phyloP scores from a whole-genome alignment of 2,888 invertebrate genomes.

The Magallana nippona region DNA sequence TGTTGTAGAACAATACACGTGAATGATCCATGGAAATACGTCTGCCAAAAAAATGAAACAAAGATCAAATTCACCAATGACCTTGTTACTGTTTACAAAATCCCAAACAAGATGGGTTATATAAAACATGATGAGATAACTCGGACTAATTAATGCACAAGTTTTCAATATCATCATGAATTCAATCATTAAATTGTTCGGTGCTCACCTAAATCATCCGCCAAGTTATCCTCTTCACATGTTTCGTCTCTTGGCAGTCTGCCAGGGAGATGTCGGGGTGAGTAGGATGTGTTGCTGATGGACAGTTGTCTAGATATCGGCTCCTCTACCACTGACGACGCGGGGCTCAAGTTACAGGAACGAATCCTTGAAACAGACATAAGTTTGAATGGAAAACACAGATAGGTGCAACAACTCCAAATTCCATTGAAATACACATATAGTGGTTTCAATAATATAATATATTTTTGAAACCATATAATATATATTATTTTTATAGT shows the following conservation, averaged over 20 bases:
- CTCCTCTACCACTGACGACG: slow-evolving; percentile 62
- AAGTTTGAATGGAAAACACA: too few relatives aligned
- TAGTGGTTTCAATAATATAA: too few relatives aligned
- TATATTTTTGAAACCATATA: too few relatives aligned
- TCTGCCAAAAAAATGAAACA: too few relatives aligned
- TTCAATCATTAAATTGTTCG: background rate
- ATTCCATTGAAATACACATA: too few relatives aligned
- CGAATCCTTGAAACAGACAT: slow-evolving; percentile 36
- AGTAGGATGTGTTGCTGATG: slow-evolving; percentile 33
- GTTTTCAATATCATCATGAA: background rate
- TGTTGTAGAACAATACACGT: background rate
- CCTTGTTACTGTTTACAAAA: too few relatives aligned
- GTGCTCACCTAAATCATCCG: slow-evolving; percentile 63
- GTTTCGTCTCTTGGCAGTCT: slow-evolving; percentile 61
- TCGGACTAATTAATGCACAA: too few relatives aligned
- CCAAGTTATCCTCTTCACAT: slow-evolving; percentile 67
- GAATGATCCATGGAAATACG: background rate
- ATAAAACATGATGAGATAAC: too few relatives aligned
- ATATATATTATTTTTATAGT: too few relatives aligned
- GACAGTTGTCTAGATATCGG: slow-evolving; percentile 49
- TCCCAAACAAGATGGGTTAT: too few relatives aligned
- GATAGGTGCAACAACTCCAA: too few relatives aligned
- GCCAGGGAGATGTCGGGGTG: slow-evolving; percentile 44
- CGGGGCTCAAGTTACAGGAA: slow-evolving; percentile 47
- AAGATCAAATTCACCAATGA: too few relatives aligned